These are phyloP conservation scores for Musca domestica DNA, from an alignment of 1,140 invertebrate genomes.

Conservation along the genomic window DNA sequence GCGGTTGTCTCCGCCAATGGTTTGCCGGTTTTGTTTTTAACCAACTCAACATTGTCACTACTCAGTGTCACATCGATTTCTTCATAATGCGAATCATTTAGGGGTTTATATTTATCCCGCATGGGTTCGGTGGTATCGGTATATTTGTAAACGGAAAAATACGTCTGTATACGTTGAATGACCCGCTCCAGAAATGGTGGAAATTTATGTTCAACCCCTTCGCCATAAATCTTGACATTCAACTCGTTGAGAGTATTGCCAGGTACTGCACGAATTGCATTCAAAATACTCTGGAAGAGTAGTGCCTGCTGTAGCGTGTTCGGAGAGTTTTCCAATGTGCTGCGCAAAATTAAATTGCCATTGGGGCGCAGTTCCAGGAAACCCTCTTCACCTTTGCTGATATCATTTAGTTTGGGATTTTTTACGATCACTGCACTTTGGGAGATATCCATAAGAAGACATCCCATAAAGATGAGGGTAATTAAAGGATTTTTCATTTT, in stretches of 20 bases:
- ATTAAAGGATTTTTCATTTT: background rate
- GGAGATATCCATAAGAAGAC: background rate
- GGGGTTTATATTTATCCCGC: slow-evolving; percentile 16
- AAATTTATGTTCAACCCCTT: slow-evolving; percentile 57
- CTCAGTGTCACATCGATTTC: slow-evolving; percentile 10
- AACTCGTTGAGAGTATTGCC: slow-evolving; percentile 26
- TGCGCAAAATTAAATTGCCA: slow-evolving; percentile 36
- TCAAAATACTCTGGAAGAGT: slow-evolving; percentile 30
- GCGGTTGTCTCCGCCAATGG: background rate
- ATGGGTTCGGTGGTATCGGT: slow-evolving; percentile 55
- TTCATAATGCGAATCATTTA: background rate
- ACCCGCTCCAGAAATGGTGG: slow-evolving; percentile 63
- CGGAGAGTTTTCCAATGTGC: slow-evolving; percentile 23
- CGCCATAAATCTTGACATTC: slow-evolving; percentile 43
- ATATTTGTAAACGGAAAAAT: slow-evolving; percentile 59
- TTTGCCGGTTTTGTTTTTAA: background rate
- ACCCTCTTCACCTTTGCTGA: background rate
- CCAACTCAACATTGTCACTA: background rate
- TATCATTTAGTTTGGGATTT: background rate
- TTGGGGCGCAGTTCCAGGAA: slow-evolving; percentile 29
- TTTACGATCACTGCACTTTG: background rate
- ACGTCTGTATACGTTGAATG: slow-evolving; percentile 62
- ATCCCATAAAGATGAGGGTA: background rate
- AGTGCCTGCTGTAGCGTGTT: slow-evolving; percentile 33
- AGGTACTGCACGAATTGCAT: slow-evolving; percentile 31